These are phyloP conservation scores for Ginglymostoma cirratum DNA, from an alignment of 2,113 vertebrate species.

Conservation along the genomic window DNA sequence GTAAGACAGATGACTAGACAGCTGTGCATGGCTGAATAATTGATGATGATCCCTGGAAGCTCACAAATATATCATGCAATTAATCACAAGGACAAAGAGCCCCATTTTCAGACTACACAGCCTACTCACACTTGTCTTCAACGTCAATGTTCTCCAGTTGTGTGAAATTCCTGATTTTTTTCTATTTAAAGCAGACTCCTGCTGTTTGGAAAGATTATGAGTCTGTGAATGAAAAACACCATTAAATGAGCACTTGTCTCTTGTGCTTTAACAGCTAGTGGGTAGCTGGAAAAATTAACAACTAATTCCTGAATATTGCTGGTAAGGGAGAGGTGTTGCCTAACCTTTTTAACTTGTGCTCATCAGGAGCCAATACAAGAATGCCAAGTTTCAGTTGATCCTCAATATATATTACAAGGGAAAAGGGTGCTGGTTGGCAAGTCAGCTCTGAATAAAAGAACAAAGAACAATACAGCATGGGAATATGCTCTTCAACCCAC, in stretches of 20 bases:
- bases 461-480: too few relatives aligned
- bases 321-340: too few relatives aligned
- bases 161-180: conserved; percentile 6
- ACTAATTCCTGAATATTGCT: too few relatives aligned
- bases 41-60: conserved; percentile 8
- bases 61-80: conserved; percentile 18
- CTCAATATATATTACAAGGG: too few relatives aligned
- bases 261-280: neutral
- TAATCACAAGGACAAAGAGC: neutral
- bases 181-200: neutral
- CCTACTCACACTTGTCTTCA: neutral
- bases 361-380: too few relatives aligned
- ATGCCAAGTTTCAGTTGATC: too few relatives aligned
- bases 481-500: too few relatives aligned
- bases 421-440: too few relatives aligned
- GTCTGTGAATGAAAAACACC: neutral
- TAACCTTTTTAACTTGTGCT: too few relatives aligned
- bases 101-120: neutral
- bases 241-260: neutral
- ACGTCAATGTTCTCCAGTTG: neutral
- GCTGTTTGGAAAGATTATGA: neutral
- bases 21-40: conserved; percentile 18
- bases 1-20: conserved; percentile 13
- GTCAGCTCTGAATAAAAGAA: too few relatives aligned
- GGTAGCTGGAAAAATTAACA: neutral